These are phyloP conservation scores for Meandrusa payeni DNA, from an alignment of 2,888 invertebrate species.

Conservation along the genomic window DNA sequence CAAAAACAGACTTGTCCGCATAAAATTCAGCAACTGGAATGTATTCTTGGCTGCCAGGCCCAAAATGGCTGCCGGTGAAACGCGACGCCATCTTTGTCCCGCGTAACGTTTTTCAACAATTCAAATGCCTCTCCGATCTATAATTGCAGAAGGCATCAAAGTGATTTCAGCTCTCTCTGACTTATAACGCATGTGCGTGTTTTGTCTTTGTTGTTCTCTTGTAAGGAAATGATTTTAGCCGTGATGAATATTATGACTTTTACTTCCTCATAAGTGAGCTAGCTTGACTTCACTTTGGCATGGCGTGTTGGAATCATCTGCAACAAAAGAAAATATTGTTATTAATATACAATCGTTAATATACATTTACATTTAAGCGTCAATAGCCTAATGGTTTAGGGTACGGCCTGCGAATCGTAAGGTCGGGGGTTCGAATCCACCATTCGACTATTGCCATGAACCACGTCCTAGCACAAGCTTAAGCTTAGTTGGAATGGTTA, in stretches of 20 bases:
- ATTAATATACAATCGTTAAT: background rate
- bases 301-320: conserved; percentile 21
- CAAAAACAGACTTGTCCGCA: conserved; percentile 86
- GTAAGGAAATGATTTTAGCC: background rate
- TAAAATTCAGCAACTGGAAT: conserved; percentile 85
- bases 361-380: too few species aligned
- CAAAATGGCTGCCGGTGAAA: conserved; percentile 53
- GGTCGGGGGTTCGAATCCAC: too few species aligned
- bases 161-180: conserved; percentile 23
- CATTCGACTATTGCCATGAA: too few species aligned
- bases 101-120: conserved; percentile 24
- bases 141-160: conserved; percentile 29
- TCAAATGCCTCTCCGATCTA: conserved; percentile 21
- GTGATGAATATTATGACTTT: conserved; percentile 1
- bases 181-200: conserved; percentile 30
- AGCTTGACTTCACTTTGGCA: conserved; percentile 18
- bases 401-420: too few species aligned
- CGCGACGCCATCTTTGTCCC: conserved; percentile 65
- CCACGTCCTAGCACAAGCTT: too few species aligned
- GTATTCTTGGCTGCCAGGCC: conserved; percentile 54
- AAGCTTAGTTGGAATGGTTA: too few species aligned
- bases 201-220: conserved; percentile 19
- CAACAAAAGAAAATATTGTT: conserved; percentile 7
- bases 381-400: too few species aligned
- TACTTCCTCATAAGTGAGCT: conserved; percentile 12